phyloP scores from a whole-genome alignment of 2,113 vertebrate species.

The Ovis canadensis region DNA sequence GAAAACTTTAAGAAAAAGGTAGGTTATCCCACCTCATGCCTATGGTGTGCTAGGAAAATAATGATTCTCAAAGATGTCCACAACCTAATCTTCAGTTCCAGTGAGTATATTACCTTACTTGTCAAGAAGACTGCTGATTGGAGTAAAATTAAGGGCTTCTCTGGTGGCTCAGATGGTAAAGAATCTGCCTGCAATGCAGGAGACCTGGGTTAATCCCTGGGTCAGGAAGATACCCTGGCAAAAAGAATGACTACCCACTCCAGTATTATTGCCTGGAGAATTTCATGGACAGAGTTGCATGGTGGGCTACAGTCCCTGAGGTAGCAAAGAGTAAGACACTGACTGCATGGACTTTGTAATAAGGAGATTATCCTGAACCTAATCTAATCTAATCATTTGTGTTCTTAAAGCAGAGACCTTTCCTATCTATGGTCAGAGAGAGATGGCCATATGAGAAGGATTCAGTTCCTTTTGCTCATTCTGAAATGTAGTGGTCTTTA shows the following conservation, averaged over 20 bases:
- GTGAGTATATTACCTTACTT: background rate
- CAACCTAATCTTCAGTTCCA: background rate
- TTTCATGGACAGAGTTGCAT: background rate
- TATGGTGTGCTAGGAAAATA: background rate
- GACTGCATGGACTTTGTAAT: background rate
- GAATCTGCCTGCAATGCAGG: background rate
- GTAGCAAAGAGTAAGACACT: background rate
- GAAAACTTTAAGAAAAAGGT: background rate
- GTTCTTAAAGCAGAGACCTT: background rate
- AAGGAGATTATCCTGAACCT: too few relatives aligned
- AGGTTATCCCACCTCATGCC: background rate
- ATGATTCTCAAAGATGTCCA: background rate
- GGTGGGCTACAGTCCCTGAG: background rate
- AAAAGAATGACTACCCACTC: background rate
- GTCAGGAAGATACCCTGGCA: background rate
- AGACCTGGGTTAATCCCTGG: background rate
- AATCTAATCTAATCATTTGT: background rate
- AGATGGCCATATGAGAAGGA: background rate
- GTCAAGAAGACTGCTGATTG: background rate
- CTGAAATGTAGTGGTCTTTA: background rate
- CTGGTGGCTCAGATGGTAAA: background rate
- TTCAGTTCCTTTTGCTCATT: background rate
- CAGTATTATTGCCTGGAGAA: background rate
- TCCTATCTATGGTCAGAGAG: background rate
- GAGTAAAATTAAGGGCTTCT: background rate